phyloP scores from a whole-genome alignment of 2,797 vertebrate species.

The Ambastaia sidthimunki region DNA sequence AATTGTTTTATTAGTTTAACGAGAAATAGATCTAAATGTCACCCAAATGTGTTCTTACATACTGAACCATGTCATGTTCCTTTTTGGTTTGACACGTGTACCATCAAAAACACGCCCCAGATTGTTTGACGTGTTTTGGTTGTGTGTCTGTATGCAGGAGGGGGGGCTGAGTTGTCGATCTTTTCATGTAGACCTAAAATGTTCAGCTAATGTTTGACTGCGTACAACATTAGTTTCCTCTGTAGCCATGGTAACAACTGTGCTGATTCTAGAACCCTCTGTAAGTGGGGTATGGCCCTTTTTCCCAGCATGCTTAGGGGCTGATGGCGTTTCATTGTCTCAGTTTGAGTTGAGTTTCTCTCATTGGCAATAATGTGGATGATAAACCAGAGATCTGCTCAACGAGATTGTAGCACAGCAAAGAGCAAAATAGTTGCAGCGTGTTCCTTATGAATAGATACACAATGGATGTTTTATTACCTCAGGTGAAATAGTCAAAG shows the following conservation, averaged over 20 bases:
- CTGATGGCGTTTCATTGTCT: constrained; percentile 48
- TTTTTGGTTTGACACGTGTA: constrained; percentile 25
- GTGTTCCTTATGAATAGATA: constrained; percentile 43
- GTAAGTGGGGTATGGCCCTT: constrained; percentile 32
- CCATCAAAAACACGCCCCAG: constrained; percentile 9
- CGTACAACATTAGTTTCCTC: constrained; percentile 44
- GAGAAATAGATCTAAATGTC: constrained; percentile 51
- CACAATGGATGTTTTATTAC: constrained; percentile 45
- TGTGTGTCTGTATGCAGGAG: constrained; percentile 36
- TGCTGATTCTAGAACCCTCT: constrained; percentile 53
- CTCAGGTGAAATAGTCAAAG: constrained; percentile 59
- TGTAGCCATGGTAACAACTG: constrained; percentile 58
- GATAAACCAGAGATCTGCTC: constrained; percentile 63
- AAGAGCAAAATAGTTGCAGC: constrained; percentile 40
- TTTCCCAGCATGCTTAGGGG: constrained; percentile 46
- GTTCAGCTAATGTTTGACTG: constrained; percentile 25
- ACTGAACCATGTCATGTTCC: constrained; percentile 72
- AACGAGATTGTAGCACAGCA: constrained; percentile 77
- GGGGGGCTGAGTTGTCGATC: background rate
- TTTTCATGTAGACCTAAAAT: constrained; percentile 9
- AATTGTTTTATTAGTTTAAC: constrained; percentile 77
- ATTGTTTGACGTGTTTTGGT: constrained; percentile 38
- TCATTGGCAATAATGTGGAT: constrained; percentile 78
- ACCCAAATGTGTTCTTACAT: constrained; percentile 71
- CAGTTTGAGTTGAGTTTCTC: constrained; percentile 63